A percentile compares a stretch with the other conserved stretches of the same genome.
Conservation (phyloP, 2,113 vertebrate genomes). For the Elgaria multicarinata region DNA sequence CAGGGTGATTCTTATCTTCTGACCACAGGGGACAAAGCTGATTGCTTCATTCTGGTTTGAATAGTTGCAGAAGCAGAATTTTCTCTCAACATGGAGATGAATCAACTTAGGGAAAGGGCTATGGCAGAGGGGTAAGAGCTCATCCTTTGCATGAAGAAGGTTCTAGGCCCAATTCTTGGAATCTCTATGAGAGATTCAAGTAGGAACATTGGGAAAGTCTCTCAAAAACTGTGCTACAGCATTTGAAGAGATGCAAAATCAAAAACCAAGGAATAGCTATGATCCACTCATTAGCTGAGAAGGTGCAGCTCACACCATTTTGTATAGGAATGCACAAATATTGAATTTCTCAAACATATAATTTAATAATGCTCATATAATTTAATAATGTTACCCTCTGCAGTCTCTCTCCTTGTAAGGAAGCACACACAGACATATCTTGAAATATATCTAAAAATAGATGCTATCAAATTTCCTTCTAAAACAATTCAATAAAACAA, state of each 20-base stretch:
- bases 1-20: not conserved
- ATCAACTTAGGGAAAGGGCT: not conserved
- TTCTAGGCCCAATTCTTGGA: not conserved
- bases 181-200: not conserved
- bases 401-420: not conserved
- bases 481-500: constrained; percentile 63
- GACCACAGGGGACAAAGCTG: not conserved
- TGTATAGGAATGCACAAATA: not conserved
- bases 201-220: not conserved
- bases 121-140: too few species aligned
- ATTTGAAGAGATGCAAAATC: not conserved
- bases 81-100: not conserved
- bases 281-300: too few species aligned
- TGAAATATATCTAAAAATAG: constrained; percentile 36
- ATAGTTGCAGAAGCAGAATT: not conserved
- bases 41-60: not conserved
- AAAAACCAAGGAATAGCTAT: too few species aligned
- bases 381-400: constrained; percentile 20
- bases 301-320: not conserved
- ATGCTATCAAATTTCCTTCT: constrained; percentile 37
- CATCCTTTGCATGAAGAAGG: too few species aligned
- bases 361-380: constrained; percentile 20
- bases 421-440: constrained; percentile 4
- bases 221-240: not conserved
- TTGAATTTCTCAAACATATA: not conserved